Conservation (phyloP, 2,113 vertebrate species). For the Anolis carolinensis region DNA sequence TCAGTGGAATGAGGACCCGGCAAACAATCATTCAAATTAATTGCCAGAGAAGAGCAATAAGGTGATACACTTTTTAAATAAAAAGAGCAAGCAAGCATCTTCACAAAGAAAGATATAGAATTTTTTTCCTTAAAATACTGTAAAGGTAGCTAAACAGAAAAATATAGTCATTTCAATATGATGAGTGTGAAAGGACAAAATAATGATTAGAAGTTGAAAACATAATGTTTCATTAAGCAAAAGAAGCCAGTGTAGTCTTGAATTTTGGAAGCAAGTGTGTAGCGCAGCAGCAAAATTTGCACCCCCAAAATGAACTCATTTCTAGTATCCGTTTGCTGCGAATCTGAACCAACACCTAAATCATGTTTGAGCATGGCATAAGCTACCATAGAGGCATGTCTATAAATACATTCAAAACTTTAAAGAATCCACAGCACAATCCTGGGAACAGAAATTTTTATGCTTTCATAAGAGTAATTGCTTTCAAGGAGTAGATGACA, state of each 20-base stretch:
- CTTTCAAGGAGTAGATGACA: not conserved
- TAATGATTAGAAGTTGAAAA: not conserved
- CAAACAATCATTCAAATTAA: not conserved
- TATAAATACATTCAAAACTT: not conserved
- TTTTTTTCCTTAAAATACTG: not conserved
- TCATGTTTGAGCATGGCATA: not conserved
- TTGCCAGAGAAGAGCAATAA: not conserved
- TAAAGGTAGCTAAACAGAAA: not conserved
- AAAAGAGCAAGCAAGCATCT: not conserved
- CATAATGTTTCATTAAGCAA: not conserved
- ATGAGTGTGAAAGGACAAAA: not conserved
- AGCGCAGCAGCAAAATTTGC: not conserved
- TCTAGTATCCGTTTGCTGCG: not conserved
- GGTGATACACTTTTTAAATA: no score
- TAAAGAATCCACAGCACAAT: not conserved
- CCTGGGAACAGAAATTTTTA: not conserved
- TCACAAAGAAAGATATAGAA: not conserved
- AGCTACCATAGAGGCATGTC: no score
- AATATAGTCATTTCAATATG: not conserved
- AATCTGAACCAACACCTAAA: not conserved
- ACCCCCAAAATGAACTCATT: not conserved
- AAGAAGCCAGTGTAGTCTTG: not conserved
- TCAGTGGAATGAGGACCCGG: not conserved
- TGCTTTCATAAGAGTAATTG: not conserved
- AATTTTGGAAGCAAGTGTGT: not conserved